Conservation (phyloP, 1,140 invertebrate genomes). For the Drosophila dunni region DNA sequence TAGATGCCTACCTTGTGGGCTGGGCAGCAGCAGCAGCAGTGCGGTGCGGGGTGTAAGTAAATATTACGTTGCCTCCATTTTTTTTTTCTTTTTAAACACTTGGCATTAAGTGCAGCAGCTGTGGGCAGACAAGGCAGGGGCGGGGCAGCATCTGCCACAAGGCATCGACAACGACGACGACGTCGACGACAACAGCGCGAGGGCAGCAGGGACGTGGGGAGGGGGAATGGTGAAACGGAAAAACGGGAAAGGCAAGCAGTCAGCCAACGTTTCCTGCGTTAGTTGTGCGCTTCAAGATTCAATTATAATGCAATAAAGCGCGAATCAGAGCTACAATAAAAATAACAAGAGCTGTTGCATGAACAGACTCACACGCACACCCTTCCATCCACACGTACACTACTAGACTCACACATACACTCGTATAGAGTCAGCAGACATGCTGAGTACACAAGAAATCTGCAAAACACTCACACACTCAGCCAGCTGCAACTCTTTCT, state of each 20-base stretch:
- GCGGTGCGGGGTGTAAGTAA: conserved; percentile 62
- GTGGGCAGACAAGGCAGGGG: conserved; percentile 21
- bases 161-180: conserved; percentile 23
- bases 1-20: conserved; percentile 24
- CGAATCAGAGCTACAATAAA: conserved; percentile 82
- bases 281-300: conserved; percentile 82
- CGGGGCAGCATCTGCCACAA: conserved; percentile 36
- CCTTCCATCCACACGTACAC: conserved; percentile 4
- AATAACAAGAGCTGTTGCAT: conserved; percentile 64
- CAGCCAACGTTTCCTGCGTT: conserved; percentile 79
- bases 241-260: conserved; percentile 55
- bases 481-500: background rate
- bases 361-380: conserved; percentile 20
- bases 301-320: conserved; percentile 83
- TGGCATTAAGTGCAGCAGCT: conserved; percentile 80
- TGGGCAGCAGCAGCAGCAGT: background rate
- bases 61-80: conserved; percentile 60
- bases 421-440: conserved; percentile 28
- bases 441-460: conserved; percentile 35
- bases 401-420: conserved; percentile 2
- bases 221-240: background rate
- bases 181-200: background rate
- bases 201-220: background rate
- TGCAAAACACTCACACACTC: conserved; percentile 20
- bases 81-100: conserved; percentile 72